Conservation (phyloP, 2,113 vertebrate genomes). For the Brachyistius frenatus region DNA sequence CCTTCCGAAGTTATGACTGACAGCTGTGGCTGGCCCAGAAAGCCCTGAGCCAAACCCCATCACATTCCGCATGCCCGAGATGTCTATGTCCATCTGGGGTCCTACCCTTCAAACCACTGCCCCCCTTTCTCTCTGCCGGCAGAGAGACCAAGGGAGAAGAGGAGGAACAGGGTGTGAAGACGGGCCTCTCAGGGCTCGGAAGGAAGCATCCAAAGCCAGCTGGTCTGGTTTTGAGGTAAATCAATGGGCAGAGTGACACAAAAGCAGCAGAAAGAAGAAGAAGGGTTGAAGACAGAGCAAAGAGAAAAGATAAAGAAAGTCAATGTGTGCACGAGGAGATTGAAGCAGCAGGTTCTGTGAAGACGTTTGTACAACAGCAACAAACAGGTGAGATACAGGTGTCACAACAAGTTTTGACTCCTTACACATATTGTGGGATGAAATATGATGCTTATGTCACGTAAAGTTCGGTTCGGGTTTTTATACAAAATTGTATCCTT, state of each 20-base stretch:
- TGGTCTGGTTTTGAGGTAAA: conserved; percentile 85
- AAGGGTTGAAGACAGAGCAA: conserved; percentile 48
- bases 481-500: not conserved
- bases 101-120: conserved; percentile 83
- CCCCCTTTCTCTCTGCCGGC: conserved; percentile 81
- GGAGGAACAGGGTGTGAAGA: conserved; percentile 82
- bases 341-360: conserved; percentile 80
- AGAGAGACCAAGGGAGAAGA: conserved; percentile 83
- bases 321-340: conserved; percentile 46
- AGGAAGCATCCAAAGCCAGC: conserved; percentile 86
- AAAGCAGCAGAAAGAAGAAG: conserved; percentile 59
- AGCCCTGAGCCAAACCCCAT: conserved; percentile 78
- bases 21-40: conserved; percentile 80
- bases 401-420: conserved; percentile 33
- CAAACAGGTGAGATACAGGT: conserved; percentile 86
- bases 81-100: conserved; percentile 86
- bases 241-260: conserved; percentile 60
- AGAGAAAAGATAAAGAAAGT: conserved; percentile 63
- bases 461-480: not conserved
- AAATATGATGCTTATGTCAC: conserved; percentile 11
- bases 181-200: conserved; percentile 84
- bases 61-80: conserved; percentile 79
- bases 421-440: conserved; percentile 9
- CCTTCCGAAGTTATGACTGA: conserved; percentile 80
- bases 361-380: conserved; percentile 69